phyloP scores from a whole-genome alignment of 2,797 vertebrate genomes.

The Lepilemur septentrionalis region DNA sequence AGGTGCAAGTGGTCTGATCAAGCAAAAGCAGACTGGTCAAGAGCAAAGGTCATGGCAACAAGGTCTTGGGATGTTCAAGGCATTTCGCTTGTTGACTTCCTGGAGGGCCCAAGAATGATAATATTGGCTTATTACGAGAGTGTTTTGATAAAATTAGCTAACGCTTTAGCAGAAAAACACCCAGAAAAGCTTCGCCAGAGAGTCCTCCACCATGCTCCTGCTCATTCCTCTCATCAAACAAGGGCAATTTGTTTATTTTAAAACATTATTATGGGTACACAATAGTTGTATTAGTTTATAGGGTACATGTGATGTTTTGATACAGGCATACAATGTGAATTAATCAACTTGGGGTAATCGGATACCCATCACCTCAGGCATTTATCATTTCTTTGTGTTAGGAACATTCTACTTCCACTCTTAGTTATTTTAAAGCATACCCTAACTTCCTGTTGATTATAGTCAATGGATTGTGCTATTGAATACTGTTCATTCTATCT shows the following conservation, averaged over 20 bases:
- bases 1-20: neutral
- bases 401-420: neutral
- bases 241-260: neutral
- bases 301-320: neutral
- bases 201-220: neutral
- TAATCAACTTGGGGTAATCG: neutral
- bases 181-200: neutral
- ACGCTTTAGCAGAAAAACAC: neutral
- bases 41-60: neutral
- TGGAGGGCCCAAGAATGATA: neutral
- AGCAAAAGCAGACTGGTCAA: neutral
- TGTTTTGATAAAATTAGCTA: neutral
- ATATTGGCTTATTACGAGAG: neutral
- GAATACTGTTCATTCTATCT: neutral
- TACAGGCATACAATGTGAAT: neutral
- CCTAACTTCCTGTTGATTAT: neutral
- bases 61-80: neutral
- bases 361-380: neutral
- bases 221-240: neutral
- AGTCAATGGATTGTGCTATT: neutral
- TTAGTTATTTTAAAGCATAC: neutral
- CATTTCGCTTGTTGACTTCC: neutral
- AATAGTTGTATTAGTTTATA: neutral
- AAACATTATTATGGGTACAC: neutral
- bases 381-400: neutral